Evolutionary conservation across 2,113 vertebrate species (phyloP), one percentile per base, ranked within the genome.

Genomic region (Eolophus roseicapilla): DNA sequence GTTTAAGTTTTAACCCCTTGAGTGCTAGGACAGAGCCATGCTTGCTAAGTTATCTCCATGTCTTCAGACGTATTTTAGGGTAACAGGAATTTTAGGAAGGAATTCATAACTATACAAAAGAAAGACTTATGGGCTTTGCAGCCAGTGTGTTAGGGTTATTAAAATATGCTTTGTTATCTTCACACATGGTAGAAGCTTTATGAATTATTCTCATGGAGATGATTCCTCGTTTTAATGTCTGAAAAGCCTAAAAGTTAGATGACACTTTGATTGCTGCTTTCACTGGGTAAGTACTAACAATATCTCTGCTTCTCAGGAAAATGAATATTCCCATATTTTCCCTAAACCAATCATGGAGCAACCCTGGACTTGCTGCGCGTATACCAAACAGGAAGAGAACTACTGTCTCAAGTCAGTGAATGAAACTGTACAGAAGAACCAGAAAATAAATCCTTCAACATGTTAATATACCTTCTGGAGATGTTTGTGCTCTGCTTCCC

Each of bases 141-240:
- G 75, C 23, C n/a, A 68, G 21, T 47, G 14, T 81, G 68, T 86
- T 75, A 69, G 44, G 64, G 39, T 88, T 97, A 95, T 95, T 97
- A 96, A 95, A 96, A 83, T 60, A 70, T 50, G 69, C 86, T 95
- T 96, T 95, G 77, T 94, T 93, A 92, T 95, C 95, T 91, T 91
- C 86, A 85, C 53, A 89, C 55, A 62, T 75, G 59, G 55, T 84
- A 87, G 88, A 85, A 91, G 35, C 9, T 82, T 79, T 90, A 74
- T 91, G 77, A 95, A 92, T 96, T 85, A 94, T 84, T 89, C 67
- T 94, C 43, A 46, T 69, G 60, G 78, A 93, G 70, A 94, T 43
- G 33, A 89, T 82, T 93, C 91, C 47, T 60, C 9, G 11, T 82
- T 87, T 80, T 74, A 86, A 64, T 71, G 89, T 46, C 74, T 92